phyloP scores from a whole-genome alignment of 1,140 invertebrate genomes.

The Drosophila cardini region DNA sequence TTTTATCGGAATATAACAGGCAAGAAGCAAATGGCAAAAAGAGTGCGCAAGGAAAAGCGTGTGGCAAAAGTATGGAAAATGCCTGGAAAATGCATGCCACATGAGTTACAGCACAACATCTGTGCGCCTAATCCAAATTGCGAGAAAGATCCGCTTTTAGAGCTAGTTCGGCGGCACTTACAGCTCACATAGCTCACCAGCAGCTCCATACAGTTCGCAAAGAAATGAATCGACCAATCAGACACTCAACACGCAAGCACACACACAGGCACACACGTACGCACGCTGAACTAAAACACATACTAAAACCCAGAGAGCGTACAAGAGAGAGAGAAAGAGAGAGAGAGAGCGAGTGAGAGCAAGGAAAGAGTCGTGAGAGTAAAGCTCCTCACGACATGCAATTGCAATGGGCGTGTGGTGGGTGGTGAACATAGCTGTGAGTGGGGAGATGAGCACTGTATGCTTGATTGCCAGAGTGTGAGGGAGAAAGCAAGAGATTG shows the following conservation, averaged over 20 bases:
- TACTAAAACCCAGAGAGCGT: too few species aligned
- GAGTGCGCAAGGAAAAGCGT: conserved; percentile 32
- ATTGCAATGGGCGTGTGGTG: conserved; percentile 18
- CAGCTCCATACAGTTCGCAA: conserved; percentile 19
- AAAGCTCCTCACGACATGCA: conserved; percentile 8
- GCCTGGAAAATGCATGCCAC: conserved; percentile 58
- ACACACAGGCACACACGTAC: conserved; percentile 8
- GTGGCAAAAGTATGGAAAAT: conserved; percentile 22
- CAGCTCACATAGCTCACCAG: conserved; percentile 28
- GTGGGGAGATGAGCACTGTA: conserved; percentile 2
- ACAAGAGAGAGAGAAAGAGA: conserved; percentile 39
- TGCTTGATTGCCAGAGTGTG: conserved; percentile 1
- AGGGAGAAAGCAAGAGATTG: not conserved
- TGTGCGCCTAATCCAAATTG: conserved; percentile 80
- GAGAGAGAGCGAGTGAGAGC: conserved; percentile 13
- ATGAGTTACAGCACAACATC: conserved; percentile 6
- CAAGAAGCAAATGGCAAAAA: conserved; percentile 55
- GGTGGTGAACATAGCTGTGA: conserved; percentile 11
- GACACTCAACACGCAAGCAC: not conserved
- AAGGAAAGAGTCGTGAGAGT: conserved; percentile 35
- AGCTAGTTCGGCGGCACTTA: conserved; percentile 56
- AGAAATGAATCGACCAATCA: conserved; percentile 20
- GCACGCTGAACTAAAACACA: conserved; percentile 22
- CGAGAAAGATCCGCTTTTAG: conserved; percentile 84
- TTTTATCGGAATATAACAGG: conserved; percentile 83